Base-by-base conservation (phyloP, 2,888 invertebrate genomes). In the Rhagonycha fulva region DNA sequence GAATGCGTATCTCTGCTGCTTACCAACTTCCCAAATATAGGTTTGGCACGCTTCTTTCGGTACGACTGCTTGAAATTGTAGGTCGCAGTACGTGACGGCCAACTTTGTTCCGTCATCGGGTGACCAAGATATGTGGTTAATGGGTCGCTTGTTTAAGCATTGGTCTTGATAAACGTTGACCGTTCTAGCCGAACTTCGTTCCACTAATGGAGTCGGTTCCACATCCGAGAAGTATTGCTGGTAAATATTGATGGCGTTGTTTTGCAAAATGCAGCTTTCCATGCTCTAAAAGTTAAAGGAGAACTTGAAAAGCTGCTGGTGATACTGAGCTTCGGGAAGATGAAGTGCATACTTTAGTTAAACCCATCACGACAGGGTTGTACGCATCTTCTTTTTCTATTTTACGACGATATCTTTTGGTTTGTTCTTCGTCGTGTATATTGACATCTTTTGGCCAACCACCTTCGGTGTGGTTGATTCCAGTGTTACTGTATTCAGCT, bases 371-470 rank as follows among this genome's bases (percentile, higher is more conserved):
- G 74, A 95, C 93, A 78, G 93, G 93, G 80, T 92, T 90, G 87
- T 96, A 98, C 79, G 91, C 91, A 84, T 98, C 98, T 85, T 97
- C 96, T 87, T 97, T 98, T 87, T 98, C 97, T 67, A 98, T 93
- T 89, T 98, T 97, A 72, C 98, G 93, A 79, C 96, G 91, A 87
- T 94, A 96, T 82, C 96, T 90, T 78, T 93, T 92, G 0, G 95
- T 94, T 82, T 96, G 96, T 88, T 98, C 98, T 1, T 94, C 93
- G 84, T 97, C 96, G 60, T 90, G 90, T 85, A 93, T 91, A 86
- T 97, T 97, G 62, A 98, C 93, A 85, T 98, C 98, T 88, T 95
- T 97, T 0, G 98, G 97, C 98, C 98, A 98, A 12, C 98, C 98
- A 24, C 98, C 98, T 89, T 98, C 98, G 14, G 93, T 90, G 85